Base-by-base conservation (phyloP, 2,888 invertebrate species). In the Ellobium chinense region DNA sequence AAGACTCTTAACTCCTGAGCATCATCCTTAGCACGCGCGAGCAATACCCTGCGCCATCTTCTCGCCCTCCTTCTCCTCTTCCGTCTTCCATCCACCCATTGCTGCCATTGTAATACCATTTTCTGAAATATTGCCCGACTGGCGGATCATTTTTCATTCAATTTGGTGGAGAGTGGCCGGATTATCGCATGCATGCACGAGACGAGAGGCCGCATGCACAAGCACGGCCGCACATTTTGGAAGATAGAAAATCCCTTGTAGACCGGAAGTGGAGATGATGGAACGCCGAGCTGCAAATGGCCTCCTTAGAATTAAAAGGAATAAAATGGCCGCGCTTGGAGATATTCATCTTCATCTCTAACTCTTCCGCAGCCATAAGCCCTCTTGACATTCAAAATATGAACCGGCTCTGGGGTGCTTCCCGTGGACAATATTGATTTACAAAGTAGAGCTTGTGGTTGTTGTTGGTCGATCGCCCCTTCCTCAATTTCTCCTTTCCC, bases 361-460 rank as follows among this genome's bases (percentile, higher is more conserved):
- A 36, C 76, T 76, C 65, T 46, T 76, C 76, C 24, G 2, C 4
- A 39, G 31, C 37, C 76, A 66, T 65, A 65, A 56, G 46, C 34
- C 66, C 56, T 36, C 76, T 76, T 76, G 76, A 76, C 76, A 76
- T 76, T 76, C 76, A 65, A 76, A 76, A 76, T 76, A 76, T 76
- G 76, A 76, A 65, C 76, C 56, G 34, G 18, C 62, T n/a, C 63
- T 54, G 7, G 37, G 37, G 36, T 24, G 66, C n/a, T n/a, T n/a
- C n/a, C n/a, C n/a, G n/a, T n/a, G n/a, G n/a, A n/a, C n/a, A n/a
- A n/a, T n/a, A n/a, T n/a, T n/a, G n/a, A n/a, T n/a, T n/a, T n/a
- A n/a, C n/a, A n/a, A n/a, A n/a, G n/a, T n/a, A n/a, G n/a, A n/a
- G n/a, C n/a, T n/a, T n/a, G n/a, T n/a, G n/a, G n/a, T n/a, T n/a